Percentiles rank a stretch among this genome's conserved stretches.
These are phyloP conservation scores for Molossus alvarezi DNA, from an alignment of 2,797 vertebrate species.

Conservation along the genomic window DNA sequence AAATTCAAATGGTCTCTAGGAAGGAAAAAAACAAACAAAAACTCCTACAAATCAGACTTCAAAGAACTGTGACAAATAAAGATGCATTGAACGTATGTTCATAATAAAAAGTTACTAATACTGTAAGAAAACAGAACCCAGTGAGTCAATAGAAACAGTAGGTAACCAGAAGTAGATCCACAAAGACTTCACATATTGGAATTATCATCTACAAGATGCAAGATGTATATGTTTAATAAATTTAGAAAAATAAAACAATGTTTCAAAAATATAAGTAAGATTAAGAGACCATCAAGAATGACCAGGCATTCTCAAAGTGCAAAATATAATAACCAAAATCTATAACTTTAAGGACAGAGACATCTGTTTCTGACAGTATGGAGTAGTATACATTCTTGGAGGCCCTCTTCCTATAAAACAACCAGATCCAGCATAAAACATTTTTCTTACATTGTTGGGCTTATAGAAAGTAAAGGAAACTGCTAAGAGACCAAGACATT, in stretches of 20 bases:
- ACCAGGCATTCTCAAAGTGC: slow-evolving; percentile 25
- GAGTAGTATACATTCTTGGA: not conserved
- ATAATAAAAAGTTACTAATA: not conserved
- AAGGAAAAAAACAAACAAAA: not conserved
- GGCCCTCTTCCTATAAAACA: not conserved
- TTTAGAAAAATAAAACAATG: slow-evolving; percentile 50
- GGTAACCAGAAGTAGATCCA: not conserved
- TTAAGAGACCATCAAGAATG: not conserved
- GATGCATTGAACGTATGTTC: not conserved
- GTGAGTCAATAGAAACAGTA: not conserved
- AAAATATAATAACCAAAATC: slow-evolving; percentile 44
- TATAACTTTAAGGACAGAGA: slow-evolving; percentile 17
- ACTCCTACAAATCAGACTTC: slow-evolving; percentile 4
- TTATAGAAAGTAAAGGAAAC: slow-evolving; percentile 53
- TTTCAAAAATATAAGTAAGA: slow-evolving; percentile 56
- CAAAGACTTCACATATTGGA: not conserved
- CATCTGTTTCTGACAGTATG: not conserved
- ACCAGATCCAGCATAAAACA: slow-evolving; percentile 9
- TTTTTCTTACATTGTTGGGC: not conserved
- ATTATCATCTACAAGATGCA: not conserved
- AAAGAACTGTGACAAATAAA: slow-evolving; percentile 27
- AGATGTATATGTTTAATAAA: not conserved
- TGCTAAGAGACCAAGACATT: not conserved
- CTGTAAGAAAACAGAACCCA: not conserved
- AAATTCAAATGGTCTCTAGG: slow-evolving; percentile 12